phyloP scores from a whole-genome alignment of 2,797 vertebrate species.

The Rhinophrynus dorsalis region DNA sequence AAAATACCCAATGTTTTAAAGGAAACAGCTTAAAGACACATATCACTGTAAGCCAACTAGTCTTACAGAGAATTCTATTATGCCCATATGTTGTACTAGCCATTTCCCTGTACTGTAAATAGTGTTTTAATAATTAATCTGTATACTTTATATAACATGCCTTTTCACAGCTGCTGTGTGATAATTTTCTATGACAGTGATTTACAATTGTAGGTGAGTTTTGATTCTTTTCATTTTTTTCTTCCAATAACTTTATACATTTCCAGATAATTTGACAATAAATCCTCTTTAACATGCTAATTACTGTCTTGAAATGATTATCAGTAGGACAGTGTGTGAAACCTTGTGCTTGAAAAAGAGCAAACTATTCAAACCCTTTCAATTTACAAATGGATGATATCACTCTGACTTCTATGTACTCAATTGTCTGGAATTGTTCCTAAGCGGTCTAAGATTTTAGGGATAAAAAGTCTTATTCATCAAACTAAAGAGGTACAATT shows the following conservation, averaged over 20 bases:
- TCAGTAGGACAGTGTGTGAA: neutral
- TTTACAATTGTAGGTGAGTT: neutral
- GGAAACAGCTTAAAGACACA: too few species aligned
- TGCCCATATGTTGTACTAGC: too few species aligned
- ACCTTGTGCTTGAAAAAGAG: neutral
- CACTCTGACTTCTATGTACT: neutral
- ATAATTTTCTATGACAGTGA: slow-evolving; percentile 52
- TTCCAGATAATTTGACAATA: neutral
- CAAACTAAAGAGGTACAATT: too few species aligned
- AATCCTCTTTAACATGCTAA: slow-evolving; percentile 6
- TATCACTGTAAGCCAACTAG: too few species aligned
- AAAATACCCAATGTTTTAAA: too few species aligned
- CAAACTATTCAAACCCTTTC: neutral
- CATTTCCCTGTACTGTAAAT: too few species aligned
- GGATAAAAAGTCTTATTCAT: too few species aligned
- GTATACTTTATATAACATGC: slow-evolving; percentile 42
- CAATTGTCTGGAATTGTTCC: neutral
- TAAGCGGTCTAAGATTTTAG: neutral
- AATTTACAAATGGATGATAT: slow-evolving; percentile 5
- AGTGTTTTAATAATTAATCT: too few species aligned
- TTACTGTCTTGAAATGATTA: slow-evolving; percentile 3
- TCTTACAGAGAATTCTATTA: too few species aligned
- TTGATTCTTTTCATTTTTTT: slow-evolving; percentile 3
- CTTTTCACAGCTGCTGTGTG: slow-evolving; percentile 38
- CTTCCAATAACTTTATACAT: slow-evolving; percentile 4